Evolutionary conservation across 2,113 vertebrate species (phyloP).

Genomic region (Grantiella picta): DNA sequence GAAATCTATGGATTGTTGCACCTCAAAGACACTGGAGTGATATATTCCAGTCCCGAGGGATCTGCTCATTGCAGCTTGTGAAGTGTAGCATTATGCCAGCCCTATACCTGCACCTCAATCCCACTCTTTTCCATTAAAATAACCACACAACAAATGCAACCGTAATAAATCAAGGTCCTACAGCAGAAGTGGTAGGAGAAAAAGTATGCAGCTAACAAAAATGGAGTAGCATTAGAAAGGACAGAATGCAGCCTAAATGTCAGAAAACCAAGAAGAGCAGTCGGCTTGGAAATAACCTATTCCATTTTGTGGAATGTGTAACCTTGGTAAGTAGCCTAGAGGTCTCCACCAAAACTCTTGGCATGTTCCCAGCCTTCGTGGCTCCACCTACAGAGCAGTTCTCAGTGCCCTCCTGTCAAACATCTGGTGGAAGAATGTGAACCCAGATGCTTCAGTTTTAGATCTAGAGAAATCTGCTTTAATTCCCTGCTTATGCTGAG

Average conservation of each 20-base stretch:
- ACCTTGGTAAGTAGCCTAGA: background rate
- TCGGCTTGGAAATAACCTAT: background rate
- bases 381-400: background rate
- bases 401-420: background rate
- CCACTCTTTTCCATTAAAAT: background rate
- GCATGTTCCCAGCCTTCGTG: background rate
- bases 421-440: background rate
- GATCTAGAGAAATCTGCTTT: background rate
- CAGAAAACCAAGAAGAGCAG: background rate
- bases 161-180: background rate
- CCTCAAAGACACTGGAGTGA: background rate
- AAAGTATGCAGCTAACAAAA: background rate
- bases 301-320: background rate
- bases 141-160: background rate
- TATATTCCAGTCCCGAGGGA: background rate
- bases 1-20: background rate
- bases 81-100: background rate
- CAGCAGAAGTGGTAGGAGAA: background rate
- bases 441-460: background rate
- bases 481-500: background rate
- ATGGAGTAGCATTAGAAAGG: background rate
- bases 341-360: background rate
- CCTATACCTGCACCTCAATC: background rate
- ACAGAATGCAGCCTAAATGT: background rate
- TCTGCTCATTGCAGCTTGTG: background rate